phyloP scores from a whole-genome alignment of 2,888 invertebrate species.

The Scaptomyza flava region DNA sequence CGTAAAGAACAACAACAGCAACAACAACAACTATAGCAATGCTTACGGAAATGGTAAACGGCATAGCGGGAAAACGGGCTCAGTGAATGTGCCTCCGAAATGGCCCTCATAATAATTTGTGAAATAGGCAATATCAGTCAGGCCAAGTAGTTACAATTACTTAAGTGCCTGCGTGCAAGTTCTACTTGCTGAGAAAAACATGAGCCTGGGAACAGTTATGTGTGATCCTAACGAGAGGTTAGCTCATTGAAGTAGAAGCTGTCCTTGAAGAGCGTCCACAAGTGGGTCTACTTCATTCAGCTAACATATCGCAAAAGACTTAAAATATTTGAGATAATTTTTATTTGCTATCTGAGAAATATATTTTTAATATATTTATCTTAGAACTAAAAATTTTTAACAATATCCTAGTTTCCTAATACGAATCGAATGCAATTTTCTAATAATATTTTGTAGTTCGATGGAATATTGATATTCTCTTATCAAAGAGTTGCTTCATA shows the following conservation, averaged over 20 bases:
- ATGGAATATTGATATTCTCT: too few relatives aligned
- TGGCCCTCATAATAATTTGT: slow-evolving; percentile 77
- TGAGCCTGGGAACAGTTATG: slow-evolving; percentile 8
- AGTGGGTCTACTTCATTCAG: background rate
- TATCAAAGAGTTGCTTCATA: too few relatives aligned
- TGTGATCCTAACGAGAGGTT: slow-evolving; percentile 29
- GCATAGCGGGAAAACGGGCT: slow-evolving; percentile 30
- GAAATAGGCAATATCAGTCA: slow-evolving; percentile 79
- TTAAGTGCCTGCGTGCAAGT: slow-evolving; percentile 68
- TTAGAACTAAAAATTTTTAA: too few relatives aligned
- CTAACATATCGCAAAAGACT: background rate
- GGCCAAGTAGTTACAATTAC: slow-evolving; percentile 76
- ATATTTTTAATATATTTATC: too few relatives aligned
- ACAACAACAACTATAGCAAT: slow-evolving; percentile 38
- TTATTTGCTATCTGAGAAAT: background rate
- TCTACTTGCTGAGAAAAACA: slow-evolving; percentile 3
- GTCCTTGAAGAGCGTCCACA: background rate
- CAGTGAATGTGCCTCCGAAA: slow-evolving; percentile 70
- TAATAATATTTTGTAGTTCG: too few relatives aligned
- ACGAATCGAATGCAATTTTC: too few relatives aligned
- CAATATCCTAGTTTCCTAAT: too few relatives aligned
- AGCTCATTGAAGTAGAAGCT: background rate
- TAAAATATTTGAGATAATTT: background rate
- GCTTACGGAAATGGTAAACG: slow-evolving; percentile 33
- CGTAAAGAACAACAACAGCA: slow-evolving; percentile 60